Evolutionary conservation across 2,113 vertebrate species (phyloP), one percentile per base, ranked within the genome.

Genomic region (Esox niger): DNA sequence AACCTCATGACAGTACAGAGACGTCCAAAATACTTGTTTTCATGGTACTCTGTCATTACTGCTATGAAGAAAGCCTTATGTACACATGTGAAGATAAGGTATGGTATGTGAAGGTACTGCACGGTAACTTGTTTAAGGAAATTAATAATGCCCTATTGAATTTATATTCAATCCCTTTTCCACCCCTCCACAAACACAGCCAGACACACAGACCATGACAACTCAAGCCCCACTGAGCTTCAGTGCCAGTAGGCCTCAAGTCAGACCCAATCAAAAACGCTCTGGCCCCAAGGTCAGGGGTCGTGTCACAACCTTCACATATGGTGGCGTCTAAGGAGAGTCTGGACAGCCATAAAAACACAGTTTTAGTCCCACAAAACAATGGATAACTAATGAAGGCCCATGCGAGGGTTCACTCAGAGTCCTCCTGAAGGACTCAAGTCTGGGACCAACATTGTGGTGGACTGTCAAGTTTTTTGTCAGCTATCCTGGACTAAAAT

Each of bases 361-460:
- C 46, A 43, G 33, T 26, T 57, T 29, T 43, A 65, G n/a, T 31
- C 27, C 23, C 32, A 27, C 13, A 30, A 64, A 56, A 49, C 32
- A 63, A 68, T 58, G 20, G 82, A 80, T 88, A 88, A 52, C 57
- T 69, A 77, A 66, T 74, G 68, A 79, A 65, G 89, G 87, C 88
- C 82, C 89, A 82, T 88, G 79, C 77, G 77, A 67, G 69, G 84
- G 88, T 91, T 92, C 90, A 88, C 84, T 82, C 88, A 82, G 78
- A 70, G 46, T 89, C 73, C 91, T 93, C 89, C 90, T 91, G 87
- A 89, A 47, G 4, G 66, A 35, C 32, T 13, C 25, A 26, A 31
- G 15, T 7, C 57, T 59, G 29, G 20, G 57, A 55, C 55, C 25
- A 15, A 58, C 29, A 47, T n/a, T 2, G 35, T 8, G 57, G 27